These are phyloP conservation scores for Sarcophilus harrisii DNA, from an alignment of 2,797 vertebrate species.

Conservation along the genomic window DNA sequence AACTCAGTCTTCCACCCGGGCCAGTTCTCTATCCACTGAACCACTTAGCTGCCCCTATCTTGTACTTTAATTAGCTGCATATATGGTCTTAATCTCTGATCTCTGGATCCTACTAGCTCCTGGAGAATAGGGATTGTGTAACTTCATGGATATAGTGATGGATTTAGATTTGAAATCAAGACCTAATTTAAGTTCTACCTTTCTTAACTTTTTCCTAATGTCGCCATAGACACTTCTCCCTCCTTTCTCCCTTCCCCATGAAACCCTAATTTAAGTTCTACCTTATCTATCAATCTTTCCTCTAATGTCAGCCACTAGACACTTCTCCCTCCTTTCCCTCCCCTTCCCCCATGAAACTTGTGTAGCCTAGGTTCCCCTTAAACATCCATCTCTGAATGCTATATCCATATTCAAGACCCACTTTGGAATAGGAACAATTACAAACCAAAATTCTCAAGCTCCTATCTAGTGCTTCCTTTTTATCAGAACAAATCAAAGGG, in stretches of 20 bases:
- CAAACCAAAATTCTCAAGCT: not conserved
- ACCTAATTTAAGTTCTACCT: not conserved
- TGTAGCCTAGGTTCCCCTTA: not conserved
- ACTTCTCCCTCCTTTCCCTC: not conserved
- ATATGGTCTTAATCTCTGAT: not conserved
- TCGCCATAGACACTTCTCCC: no score
- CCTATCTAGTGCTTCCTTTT: not conserved
- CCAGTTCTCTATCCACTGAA: no score
- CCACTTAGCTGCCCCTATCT: not conserved
- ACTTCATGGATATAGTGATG: not conserved
- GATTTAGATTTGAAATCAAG: not conserved
- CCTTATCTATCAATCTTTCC: not conserved
- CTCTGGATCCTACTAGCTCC: not conserved
- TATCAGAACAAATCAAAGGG: not conserved
- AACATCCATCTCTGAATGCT: not conserved
- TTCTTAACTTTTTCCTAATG: no score
- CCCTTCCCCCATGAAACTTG: slow-evolving; percentile 2
- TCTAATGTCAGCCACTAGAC: not conserved
- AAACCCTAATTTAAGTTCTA: not conserved
- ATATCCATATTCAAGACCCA: not conserved
- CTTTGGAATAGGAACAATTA: not conserved
- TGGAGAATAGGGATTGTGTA: not conserved
- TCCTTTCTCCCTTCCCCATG: no score
- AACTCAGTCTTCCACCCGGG: no score
- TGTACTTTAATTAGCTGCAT: not conserved